Percentiles rank a stretch among this genome's conserved stretches.
Evolutionary conservation across 2,888 invertebrate species (phyloP).

Genomic region (Dryadula phaetusa): DNA sequence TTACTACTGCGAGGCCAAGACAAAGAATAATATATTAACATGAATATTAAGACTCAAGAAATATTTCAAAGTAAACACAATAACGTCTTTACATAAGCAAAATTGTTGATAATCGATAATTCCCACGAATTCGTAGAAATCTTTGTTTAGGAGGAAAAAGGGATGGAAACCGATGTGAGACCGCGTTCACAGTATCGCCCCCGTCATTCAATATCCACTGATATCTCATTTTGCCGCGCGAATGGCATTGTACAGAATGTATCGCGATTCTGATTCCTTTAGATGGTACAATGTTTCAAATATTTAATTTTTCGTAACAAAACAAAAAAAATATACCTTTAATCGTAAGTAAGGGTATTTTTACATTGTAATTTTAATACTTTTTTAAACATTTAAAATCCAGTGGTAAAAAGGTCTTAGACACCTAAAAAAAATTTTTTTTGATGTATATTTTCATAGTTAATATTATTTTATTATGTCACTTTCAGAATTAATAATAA

Average conservation of each 20-base stretch:
- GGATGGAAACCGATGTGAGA: conserved; percentile 54
- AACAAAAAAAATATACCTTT: not conserved
- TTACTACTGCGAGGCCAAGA: no score
- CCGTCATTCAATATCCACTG: conserved; percentile 80
- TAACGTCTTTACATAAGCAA: not conserved
- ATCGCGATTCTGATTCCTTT: conserved; percentile 61
- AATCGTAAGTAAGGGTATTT: no score
- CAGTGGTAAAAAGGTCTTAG: no score
- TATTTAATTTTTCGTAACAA: not conserved
- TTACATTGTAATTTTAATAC: no score
- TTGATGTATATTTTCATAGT: no score
- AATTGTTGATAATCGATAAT: conserved; percentile 63
- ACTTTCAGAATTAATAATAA: no score
- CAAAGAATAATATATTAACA: no score
- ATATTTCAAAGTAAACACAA: conserved; percentile 1
- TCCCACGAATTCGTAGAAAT: conserved; percentile 45
- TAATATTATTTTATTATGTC: no score
- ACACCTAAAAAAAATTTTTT: no score
- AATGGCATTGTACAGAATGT: conserved; percentile 67
- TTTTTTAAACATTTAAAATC: no score
- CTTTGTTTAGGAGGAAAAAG: conserved; percentile 56
- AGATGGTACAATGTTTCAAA: conserved; percentile 47
- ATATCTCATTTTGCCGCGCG: conserved; percentile 80
- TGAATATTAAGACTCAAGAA: no score
- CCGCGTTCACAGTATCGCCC: conserved; percentile 62